Evolutionary conservation across 2,888 invertebrate species (phyloP), one percentile per base, ranked within the genome.

Genomic region (Argyresthia albistria): DNA sequence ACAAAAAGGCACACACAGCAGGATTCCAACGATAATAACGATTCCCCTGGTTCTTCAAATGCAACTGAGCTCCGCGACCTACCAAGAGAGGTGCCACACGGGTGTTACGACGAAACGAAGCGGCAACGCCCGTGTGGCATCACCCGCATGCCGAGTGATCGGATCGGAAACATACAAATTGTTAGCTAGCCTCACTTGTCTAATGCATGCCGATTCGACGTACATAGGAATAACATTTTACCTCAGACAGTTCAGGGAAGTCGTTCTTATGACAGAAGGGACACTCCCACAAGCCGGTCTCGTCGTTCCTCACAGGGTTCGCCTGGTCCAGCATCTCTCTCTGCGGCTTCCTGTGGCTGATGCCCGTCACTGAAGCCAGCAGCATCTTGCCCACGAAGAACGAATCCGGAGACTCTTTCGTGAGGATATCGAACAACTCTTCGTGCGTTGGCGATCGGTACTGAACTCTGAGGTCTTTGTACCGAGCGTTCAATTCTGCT

Each of bases 201-300:
- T 25, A 25, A 25, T 6, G 6, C 25, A 25, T 25, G 2, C 2
- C 6, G 6, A 25, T 25, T 4, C 6, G 2, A 25, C 6, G 25
- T 25, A 6, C 25, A 25, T 25, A 25, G 3, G 6, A 4, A 25
- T 25, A 25, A 25, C 2, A 25, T 25, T 65, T 73, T 64, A 88
- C 88, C 88, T 98, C 98, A 15, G 97, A 96, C 36, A 98, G 84
- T 72, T 98, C 98, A 0, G 97, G 95, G 66, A 99, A 98, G 76
- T 98, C 97, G 70, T 97, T 97, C 73, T 97, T 97, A 61, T 95
- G 89, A 84, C 99, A 99, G 81, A 98, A 98, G 0, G 98, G 98
- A 87, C 99, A 99, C 73, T 97, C 96, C 98, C 98, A 99, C 43
- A 97, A 87, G 0, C 97, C 97, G 8, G 96, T 96, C 65, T 97